Evolutionary conservation across 2,797 vertebrate species (phyloP).

Genomic region (Thaleichthys pacificus): DNA sequence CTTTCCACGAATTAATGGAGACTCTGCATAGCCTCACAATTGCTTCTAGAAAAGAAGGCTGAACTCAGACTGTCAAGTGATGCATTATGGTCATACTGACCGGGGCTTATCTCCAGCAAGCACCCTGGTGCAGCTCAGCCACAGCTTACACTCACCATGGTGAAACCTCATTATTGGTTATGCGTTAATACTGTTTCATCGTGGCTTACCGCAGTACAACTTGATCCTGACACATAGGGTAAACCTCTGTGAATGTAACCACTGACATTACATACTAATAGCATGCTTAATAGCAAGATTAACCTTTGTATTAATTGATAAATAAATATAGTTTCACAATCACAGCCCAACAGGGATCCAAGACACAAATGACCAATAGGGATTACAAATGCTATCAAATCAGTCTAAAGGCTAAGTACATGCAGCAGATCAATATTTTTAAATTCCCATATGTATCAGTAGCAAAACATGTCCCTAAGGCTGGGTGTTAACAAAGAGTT

Average conservation of each 20-base stretch:
- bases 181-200: conserved; percentile 54
- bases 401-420: not conserved
- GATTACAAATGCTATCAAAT: not conserved
- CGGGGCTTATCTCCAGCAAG: conserved; percentile 71
- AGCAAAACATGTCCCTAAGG: not conserved
- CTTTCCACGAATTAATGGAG: conserved; percentile 85
- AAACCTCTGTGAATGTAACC: too few relatives aligned
- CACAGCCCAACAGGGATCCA: too few relatives aligned
- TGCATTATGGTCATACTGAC: conserved; percentile 73
- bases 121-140: conserved; percentile 37
- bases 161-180: conserved; percentile 51
- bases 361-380: not conserved
- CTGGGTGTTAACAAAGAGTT: not conserved
- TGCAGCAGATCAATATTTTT: conserved; percentile 15
- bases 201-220: conserved; percentile 61
- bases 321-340: too few relatives aligned
- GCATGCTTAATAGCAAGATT: conserved; percentile 30
- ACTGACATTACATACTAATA: conserved; percentile 18
- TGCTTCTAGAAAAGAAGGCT: conserved; percentile 73
- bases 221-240: conserved; percentile 40
- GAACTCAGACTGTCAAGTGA: conserved; percentile 62
- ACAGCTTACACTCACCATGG: conserved; percentile 34
- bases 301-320: too few relatives aligned
- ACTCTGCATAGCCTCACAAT: conserved; percentile 65
- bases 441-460: not conserved